Evolutionary conservation across 1,140 invertebrate species (phyloP).

Genomic region (Drosophila hydei): DNA sequence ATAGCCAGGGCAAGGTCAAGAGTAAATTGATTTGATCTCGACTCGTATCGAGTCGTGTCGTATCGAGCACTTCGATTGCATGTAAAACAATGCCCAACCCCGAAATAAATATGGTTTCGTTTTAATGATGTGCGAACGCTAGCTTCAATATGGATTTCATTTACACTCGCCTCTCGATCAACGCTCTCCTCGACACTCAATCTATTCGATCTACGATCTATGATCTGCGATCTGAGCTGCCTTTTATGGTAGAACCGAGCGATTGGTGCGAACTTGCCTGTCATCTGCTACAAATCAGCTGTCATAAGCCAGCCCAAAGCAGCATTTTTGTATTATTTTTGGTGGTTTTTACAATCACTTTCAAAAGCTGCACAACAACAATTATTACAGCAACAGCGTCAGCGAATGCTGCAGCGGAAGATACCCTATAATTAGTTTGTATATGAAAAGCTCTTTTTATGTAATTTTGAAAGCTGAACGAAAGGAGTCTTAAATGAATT

Average conservation of each 20-base stretch:
- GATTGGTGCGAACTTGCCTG: slow-evolving; percentile 76
- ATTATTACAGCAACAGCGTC: slow-evolving; percentile 19
- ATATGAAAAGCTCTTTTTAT: no score
- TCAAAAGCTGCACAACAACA: slow-evolving; percentile 58
- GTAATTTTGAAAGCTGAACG: no score
- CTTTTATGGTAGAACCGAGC: slow-evolving; percentile 74
- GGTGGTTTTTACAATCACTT: slow-evolving; percentile 74
- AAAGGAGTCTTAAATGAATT: no score
- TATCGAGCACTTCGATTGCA: slow-evolving; percentile 28
- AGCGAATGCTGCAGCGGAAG: neutral
- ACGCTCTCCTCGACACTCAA: neutral
- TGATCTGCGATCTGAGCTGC: slow-evolving; percentile 38
- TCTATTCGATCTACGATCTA: slow-evolving; percentile 8
- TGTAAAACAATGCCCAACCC: slow-evolving; percentile 46
- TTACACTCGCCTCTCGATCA: slow-evolving; percentile 11
- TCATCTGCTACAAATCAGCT: slow-evolving; percentile 82
- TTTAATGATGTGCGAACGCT: slow-evolving; percentile 71
- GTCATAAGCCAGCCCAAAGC: slow-evolving; percentile 66
- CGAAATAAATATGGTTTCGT: slow-evolving; percentile 32
- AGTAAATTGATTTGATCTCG: slow-evolving; percentile 44
- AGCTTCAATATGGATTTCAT: slow-evolving; percentile 21
- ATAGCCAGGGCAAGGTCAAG: slow-evolving; percentile 60
- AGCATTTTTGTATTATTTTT: slow-evolving; percentile 42
- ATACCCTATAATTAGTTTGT: neutral
- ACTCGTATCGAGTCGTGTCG: slow-evolving; percentile 9